Evolutionary conservation across 2,888 invertebrate genomes (phyloP).

Genomic region (Drosophila formosana): DNA sequence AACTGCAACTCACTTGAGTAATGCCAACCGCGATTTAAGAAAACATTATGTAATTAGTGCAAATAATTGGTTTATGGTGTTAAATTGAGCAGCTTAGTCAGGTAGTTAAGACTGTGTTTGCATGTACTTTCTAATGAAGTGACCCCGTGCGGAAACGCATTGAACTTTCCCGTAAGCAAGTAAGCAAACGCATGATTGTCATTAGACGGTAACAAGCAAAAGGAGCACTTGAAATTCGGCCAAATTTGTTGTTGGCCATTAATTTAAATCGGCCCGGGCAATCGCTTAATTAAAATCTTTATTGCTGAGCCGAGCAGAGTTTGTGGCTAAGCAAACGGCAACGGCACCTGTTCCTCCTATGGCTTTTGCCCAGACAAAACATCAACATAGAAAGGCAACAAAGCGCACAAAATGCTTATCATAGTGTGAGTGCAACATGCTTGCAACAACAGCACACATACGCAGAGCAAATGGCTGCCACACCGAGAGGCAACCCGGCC

Average conservation of each 20-base stretch:
- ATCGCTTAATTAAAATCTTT: slow-evolving; percentile 80
- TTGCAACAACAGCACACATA: slow-evolving; percentile 23
- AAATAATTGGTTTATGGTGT: neutral
- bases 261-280: slow-evolving; percentile 59
- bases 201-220: slow-evolving; percentile 54
- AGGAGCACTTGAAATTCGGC: slow-evolving; percentile 50
- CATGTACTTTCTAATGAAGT: slow-evolving; percentile 24
- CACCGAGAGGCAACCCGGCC: slow-evolving; percentile 39
- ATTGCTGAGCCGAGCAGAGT: slow-evolving; percentile 52
- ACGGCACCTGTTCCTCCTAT: slow-evolving; percentile 29
- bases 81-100: no score
- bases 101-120: neutral
- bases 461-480: neutral
- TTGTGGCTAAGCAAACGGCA: neutral
- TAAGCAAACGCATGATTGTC: slow-evolving; percentile 27
- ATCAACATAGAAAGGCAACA: slow-evolving; percentile 37
- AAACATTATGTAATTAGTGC: neutral
- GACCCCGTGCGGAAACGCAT: slow-evolving; percentile 1
- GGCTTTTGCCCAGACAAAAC: slow-evolving; percentile 14
- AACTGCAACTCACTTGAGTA: neutral
- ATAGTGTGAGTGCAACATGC: slow-evolving; percentile 35
- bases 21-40: neutral
- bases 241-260: slow-evolving; percentile 52
- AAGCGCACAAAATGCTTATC: slow-evolving; percentile 32
- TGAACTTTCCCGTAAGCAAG: slow-evolving; percentile 40